A percentile compares a stretch with the other conserved stretches of the same genome.
Evolutionary conservation across 1,140 invertebrate genomes (phyloP).

Genomic region (Vollenhovia emeryi): DNA sequence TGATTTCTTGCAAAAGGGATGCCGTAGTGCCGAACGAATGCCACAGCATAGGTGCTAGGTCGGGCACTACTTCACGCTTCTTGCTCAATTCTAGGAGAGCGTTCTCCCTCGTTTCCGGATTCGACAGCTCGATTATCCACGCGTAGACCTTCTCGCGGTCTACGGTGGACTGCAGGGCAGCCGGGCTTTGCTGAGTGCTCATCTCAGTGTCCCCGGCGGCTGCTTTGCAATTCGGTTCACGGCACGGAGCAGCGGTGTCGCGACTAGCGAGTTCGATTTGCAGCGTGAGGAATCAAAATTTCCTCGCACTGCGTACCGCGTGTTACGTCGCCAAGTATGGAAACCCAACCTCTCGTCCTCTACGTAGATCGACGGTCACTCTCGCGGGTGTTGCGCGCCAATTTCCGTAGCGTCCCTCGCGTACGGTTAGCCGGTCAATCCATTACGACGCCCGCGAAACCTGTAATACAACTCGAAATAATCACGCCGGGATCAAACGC

Average conservation of each 20-base stretch:
- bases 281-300: background rate
- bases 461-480: background rate
- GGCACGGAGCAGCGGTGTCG: background rate
- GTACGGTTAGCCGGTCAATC: background rate
- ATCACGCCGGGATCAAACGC: background rate
- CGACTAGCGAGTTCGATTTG: background rate
- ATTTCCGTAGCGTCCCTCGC: background rate
- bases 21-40: slow-evolving; percentile 99
- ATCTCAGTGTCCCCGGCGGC: slow-evolving; percentile 73
- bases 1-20: slow-evolving; percentile 96
- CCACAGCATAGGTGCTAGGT: slow-evolving; percentile 99
- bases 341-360: background rate
- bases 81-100: slow-evolving; percentile 98
- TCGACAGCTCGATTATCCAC: slow-evolving; percentile 98
- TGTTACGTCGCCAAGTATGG: background rate
- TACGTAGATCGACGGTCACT: background rate
- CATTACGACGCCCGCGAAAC: background rate
- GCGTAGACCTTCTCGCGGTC: slow-evolving; percentile 95
- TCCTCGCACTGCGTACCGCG: background rate
- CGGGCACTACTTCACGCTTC: slow-evolving; percentile 98
- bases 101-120: slow-evolving; percentile 97
- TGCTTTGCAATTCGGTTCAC: background rate
- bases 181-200: slow-evolving; percentile 87
- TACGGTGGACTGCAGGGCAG: slow-evolving; percentile 85
- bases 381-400: background rate